Base-by-base conservation (phyloP, 2,113 vertebrate species). In the Archilochus colubris region DNA sequence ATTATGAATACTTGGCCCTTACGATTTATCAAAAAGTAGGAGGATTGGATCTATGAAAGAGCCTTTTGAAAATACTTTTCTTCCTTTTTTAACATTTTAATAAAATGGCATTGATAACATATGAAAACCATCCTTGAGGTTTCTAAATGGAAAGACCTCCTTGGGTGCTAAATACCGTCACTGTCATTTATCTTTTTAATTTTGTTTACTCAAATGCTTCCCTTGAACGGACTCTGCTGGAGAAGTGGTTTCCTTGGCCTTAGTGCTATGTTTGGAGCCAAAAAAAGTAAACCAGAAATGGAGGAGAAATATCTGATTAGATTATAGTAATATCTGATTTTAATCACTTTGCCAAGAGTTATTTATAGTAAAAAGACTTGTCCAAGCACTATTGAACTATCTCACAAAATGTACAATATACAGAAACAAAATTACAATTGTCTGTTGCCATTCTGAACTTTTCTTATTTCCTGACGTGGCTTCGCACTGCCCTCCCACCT, bases 171-270 rank as follows among this genome's bases (percentile, higher is more conserved):
- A 66, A 8, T 84, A 64, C 81, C 86, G 75, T 75, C 38, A 57
- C 13, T 64, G 21, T 78, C 33, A 74, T 83, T 85, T 85, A 67
- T 75, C 57, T 84, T 70, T 44, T 74, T 54, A 83, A 84, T 91
- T 90, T 88, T 91, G 36, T 81, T 95, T 94, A n/a, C 53, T 83
- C 53, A 40, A 83, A 90, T 53, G 13, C 24, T 91, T 89, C 23
- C 23, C 59, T 77, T 85, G 89, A 80, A 77, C 31, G 59, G 6
- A 46, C 7, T 54, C 23, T 51, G 7, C 33, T 88, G 46, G 44
- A 86, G 70, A 85, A 89, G 10, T 67, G 18, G 7, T 74, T 95
- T 85, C 61, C 43, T 88, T 91, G 90, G 54, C 75, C 67, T 82
- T 74, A 53, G 15, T 73, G 16, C 12, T 80, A 4, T 31, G 31